These are phyloP conservation scores for Dryoscopus gambensis DNA, from an alignment of 2,113 vertebrate genomes.

Conservation along the genomic window DNA sequence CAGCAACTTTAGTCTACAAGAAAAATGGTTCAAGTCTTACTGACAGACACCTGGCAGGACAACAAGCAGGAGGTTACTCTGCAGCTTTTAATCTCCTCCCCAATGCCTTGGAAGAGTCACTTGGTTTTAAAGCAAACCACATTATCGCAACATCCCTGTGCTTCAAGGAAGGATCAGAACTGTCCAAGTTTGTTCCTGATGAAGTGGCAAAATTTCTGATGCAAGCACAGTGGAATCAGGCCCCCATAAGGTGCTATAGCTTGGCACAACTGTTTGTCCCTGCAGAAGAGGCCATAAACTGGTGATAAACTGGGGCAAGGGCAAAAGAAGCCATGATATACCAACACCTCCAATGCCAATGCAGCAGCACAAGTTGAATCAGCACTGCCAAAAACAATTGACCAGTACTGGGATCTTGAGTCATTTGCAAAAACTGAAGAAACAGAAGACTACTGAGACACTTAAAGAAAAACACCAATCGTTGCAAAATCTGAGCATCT, in stretches of 20 bases:
- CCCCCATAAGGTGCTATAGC: neutral
- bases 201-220: neutral
- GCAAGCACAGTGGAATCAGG: conserved; percentile 10
- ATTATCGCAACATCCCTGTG: neutral
- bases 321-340: neutral
- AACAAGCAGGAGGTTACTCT: neutral
- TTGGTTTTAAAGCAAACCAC: neutral
- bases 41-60: neutral
- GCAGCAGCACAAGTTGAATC: neutral
- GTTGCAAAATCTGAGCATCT: neutral
- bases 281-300: neutral
- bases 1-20: neutral
- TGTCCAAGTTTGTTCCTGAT: neutral
- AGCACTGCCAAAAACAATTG: neutral
- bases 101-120: neutral
- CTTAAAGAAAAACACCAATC: neutral
- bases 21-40: neutral
- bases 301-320: neutral
- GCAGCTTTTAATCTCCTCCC: neutral
- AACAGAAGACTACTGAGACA: neutral
- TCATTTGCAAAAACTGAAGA: neutral
- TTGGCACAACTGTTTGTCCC: neutral
- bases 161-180: neutral
- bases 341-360: neutral
- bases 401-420: neutral